Conservation (phyloP, 2,888 invertebrate genomes). For the Drosophila phalerata region DNA sequence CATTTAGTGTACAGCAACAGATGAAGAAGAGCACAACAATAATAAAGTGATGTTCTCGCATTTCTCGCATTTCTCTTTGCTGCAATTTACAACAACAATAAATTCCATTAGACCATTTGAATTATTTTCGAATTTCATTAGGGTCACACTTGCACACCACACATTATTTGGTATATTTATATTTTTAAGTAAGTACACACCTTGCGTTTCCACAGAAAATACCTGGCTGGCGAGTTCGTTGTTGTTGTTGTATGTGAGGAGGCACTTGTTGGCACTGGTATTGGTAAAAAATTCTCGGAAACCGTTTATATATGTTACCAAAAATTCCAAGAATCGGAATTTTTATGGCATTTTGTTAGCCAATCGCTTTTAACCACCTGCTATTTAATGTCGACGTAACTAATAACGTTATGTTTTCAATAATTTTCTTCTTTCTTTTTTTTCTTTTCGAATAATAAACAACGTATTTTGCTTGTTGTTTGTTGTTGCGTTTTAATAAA, state of each 20-base stretch:
- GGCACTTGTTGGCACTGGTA: slow-evolving; percentile 76
- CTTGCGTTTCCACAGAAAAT: slow-evolving; percentile 54
- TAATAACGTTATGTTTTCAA: slow-evolving; percentile 2
- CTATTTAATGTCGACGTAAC: slow-evolving; percentile 8
- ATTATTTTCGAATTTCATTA: no score
- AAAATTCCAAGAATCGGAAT: slow-evolving; percentile 71
- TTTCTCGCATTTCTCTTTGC: slow-evolving; percentile 11
- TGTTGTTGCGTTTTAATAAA: slow-evolving; percentile 40
- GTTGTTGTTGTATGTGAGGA: slow-evolving; percentile 16
- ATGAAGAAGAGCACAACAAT: background rate
- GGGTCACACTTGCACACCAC: slow-evolving; percentile 32
- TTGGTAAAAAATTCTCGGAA: slow-evolving; percentile 74
- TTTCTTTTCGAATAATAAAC: background rate
- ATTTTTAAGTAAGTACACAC: slow-evolving; percentile 46
- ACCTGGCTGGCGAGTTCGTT: slow-evolving; percentile 45
- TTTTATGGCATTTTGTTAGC: slow-evolving; percentile 70
- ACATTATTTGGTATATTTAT: slow-evolving; percentile 1
- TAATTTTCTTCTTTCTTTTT: background rate
- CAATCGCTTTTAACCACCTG: slow-evolving; percentile 23
- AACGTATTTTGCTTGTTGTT: slow-evolving; percentile 23
- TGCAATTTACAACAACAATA: slow-evolving; percentile 1
- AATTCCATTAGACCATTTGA: no score
- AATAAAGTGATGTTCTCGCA: slow-evolving; percentile 10
- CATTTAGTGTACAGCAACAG: background rate
- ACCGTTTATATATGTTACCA: slow-evolving; percentile 73